These are phyloP conservation scores for Isurus oxyrinchus DNA, from an alignment of 2,113 vertebrate genomes.

Conservation along the genomic window DNA sequence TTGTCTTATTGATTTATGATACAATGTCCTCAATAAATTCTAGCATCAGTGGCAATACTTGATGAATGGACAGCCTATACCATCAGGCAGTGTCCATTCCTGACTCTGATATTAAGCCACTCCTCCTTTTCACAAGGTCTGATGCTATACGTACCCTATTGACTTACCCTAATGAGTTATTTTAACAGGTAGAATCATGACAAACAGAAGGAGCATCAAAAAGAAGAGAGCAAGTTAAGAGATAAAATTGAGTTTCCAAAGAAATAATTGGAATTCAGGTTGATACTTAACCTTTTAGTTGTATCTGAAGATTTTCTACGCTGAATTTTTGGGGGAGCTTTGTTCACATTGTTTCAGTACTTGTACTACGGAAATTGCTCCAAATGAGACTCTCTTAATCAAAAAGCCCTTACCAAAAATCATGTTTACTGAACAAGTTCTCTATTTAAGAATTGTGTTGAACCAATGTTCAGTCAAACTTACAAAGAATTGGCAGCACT, in stretches of 20 bases:
- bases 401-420: background rate
- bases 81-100: background rate
- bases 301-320: background rate
- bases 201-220: background rate
- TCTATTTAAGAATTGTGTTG: background rate
- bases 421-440: background rate
- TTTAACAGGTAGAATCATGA: background rate
- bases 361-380: background rate
- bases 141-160: background rate
- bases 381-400: no score
- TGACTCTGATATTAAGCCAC: background rate
- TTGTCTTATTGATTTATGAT: background rate
- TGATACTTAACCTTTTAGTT: background rate
- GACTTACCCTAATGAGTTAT: background rate
- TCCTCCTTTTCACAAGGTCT: background rate
- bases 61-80: background rate
- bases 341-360: background rate
- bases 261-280: background rate
- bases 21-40: background rate
- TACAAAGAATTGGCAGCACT: background rate
- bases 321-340: background rate
- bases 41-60: background rate
- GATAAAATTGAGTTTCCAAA: background rate
- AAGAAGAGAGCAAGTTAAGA: background rate
- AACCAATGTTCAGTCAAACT: background rate